Base-by-base conservation (phyloP, 2,113 vertebrate species). In the Eudyptes chrysolophus region DNA sequence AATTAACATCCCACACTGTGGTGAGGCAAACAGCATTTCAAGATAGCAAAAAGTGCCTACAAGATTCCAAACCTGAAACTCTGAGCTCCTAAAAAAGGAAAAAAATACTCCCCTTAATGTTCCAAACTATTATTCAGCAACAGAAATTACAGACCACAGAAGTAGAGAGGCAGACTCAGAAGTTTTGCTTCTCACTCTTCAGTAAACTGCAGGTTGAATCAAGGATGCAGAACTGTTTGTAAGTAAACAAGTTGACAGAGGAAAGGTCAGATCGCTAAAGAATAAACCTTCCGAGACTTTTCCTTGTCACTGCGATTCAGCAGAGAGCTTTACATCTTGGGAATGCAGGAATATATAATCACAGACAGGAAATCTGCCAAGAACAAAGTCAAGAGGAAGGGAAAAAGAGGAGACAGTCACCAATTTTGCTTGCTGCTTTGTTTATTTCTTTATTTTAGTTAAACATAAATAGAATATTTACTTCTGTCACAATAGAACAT, bases 161-260 rank as follows among this genome's bases (percentile, higher is more conserved):
- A 97, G 54, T 8, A 83, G 54, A 96, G 78, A 92, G 52, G 27
- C 54, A 96, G 91, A 91, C 52, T 64, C 15, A 32, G 16, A 68
- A 66, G 46, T 65, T 80, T 79, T 60, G 20, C 9, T 82, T 51
- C 55, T 81, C 74, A 32, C 83, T 97, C 98, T 98, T 97, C 96
- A 95, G 91, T 90, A 96, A 98, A 89, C 84, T 95, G 70, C 25
- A 84, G 75, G 85, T 90, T 96, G 87, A 97, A 92, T 74, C 61
- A 80, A 95, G 93, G 89, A 75, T 40, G 19, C 48, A 65, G 76
- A 93, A 94, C 94, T 95, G 90, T 94, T 97, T 96, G 78, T 94
- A 97, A 94, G 64, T 94, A 98, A 98, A 96, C 65, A 90, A 93
- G 92, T 91, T 97, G 96, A 90, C 82, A 96, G 76, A 90, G 66